Evolutionary conservation across 1,140 invertebrate species (phyloP), one percentile per base, ranked within the genome.

Genomic region (Psilanteris sp.): DNA sequence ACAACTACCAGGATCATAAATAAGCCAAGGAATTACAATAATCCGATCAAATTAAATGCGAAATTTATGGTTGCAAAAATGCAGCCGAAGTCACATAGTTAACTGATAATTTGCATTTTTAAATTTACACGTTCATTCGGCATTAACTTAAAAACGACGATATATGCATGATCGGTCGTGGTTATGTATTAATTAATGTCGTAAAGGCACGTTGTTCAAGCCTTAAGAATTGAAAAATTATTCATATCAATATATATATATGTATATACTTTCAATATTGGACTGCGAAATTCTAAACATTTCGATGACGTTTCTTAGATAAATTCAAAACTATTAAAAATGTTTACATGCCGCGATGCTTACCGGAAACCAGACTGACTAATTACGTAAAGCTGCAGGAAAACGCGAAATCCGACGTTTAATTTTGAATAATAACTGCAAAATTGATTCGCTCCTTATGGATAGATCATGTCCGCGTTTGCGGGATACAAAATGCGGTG

Each of bases 11-110:
- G n/a, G 41, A 22, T 27, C 77, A 85, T 85, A 85, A 85, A 85
- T 86, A 84, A 84, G 61, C 73, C 39, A 18, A 44, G 44, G 79
- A 86, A 87, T 86, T 84, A 88, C 81, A 84, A 87, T 87, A 83
- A 88, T 88, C 80, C 81, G 79, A 78, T 81, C 85, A 82, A 87
- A 87, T 87, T 87, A 87, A 85, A 85, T 79, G 55, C 61, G 73
- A 82, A 87, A 87, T 88, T 88, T 88, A 87, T 88, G 78, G 83
- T 79, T 54, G 72, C 75, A 82, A 86, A 85, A 83, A 83, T n/a
- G n/a, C n/a, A n/a, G n/a, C 67, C 43, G 72, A 70, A 59, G 29
- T 55, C 26, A 39, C 14, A 62, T 39, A 46, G 36, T 59, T 31
- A 59, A 54, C 44, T 34, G 36, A 48, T 46, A 37, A 79, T 81